Evolutionary conservation across 2,888 invertebrate species (phyloP).

Genomic region (Altica lythri): DNA sequence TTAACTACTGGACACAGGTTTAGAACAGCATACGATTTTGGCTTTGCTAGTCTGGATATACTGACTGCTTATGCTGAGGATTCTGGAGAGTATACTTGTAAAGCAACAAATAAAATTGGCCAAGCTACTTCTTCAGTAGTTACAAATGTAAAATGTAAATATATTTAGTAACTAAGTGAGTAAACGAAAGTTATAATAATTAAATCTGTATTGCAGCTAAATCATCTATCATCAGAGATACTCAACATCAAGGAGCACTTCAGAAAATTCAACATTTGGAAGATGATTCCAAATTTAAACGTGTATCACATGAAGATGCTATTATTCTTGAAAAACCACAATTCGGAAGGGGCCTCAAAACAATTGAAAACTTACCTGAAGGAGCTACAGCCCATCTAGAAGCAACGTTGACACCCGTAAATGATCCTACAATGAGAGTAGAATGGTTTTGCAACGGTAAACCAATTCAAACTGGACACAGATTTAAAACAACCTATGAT

Average conservation of each 20-base stretch:
- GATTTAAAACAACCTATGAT: conserved; percentile 95
- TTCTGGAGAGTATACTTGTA: conserved; percentile 89
- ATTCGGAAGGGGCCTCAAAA: conserved; percentile 86
- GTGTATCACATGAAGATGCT: conserved; percentile 73
- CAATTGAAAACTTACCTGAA: conserved; percentile 80
- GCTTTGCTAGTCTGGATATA: conserved; percentile 95
- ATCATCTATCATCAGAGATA: conserved; percentile 83
- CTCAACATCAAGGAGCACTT: conserved; percentile 90
- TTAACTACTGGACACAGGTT: conserved; percentile 87
- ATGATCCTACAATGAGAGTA: conserved; percentile 97
- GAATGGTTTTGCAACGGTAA: conserved; percentile 98
- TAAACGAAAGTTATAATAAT: conserved; percentile 19
- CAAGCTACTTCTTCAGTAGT: conserved; percentile 81
- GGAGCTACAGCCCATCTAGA: conserved; percentile 89
- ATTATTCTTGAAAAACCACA: conserved; percentile 84
- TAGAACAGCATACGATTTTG: conserved; percentile 94
- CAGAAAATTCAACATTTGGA: conserved; percentile 93
- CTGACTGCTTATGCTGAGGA: conserved; percentile 93
- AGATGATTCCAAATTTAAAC: conserved; percentile 77
- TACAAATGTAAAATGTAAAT: conserved; percentile 80
- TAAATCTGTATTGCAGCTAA: conserved; percentile 64
- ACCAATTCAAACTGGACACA: conserved; percentile 90
- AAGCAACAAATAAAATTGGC: conserved; percentile 84
- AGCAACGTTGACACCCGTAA: conserved; percentile 93
- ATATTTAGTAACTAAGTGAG: conserved; percentile 10